phyloP scores from a whole-genome alignment of 1,140 invertebrate genomes.

The Rhyacophila brunnea region DNA sequence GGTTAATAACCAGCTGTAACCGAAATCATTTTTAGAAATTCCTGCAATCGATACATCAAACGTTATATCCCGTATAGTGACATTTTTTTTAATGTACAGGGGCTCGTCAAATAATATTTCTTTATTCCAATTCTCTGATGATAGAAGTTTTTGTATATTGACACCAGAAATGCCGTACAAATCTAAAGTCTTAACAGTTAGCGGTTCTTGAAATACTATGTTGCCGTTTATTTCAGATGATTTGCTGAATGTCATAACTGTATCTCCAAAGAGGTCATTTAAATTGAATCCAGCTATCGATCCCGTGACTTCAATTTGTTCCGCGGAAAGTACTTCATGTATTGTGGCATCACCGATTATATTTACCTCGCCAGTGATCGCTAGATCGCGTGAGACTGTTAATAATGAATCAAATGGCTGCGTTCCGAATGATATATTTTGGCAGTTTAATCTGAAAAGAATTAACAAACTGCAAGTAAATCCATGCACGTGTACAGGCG shows the following conservation, averaged over 20 bases:
- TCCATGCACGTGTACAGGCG: background rate
- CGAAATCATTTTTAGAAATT: conserved; percentile 31
- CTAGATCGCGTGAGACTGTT: conserved; percentile 2
- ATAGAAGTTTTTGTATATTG: conserved; percentile 16
- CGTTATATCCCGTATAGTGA: conserved; percentile 24
- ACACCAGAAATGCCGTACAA: conserved; percentile 6
- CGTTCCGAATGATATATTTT: conserved; percentile 17
- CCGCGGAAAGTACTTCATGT: conserved; percentile 5
- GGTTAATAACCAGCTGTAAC: conserved; percentile 31
- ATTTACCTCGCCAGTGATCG: conserved; percentile 7
- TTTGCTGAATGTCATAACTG: conserved; percentile 14
- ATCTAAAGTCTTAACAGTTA: conserved; percentile 11
- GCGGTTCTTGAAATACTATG: conserved; percentile 12
- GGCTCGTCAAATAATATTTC: conserved; percentile 16
- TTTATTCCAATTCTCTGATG: conserved; percentile 15
- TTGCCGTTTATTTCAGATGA: conserved; percentile 8
- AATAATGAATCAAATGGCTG: conserved; percentile 9
- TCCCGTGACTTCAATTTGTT: conserved; percentile 1
- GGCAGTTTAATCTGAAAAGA: conserved; percentile 24
- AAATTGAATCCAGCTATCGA: conserved; percentile 9
- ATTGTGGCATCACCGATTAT: conserved; percentile 14
- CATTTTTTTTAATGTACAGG: conserved; percentile 24
- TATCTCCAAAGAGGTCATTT: conserved; percentile 16
- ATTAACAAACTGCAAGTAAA: too few relatives aligned
- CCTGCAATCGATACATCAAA: conserved; percentile 27